These are phyloP conservation scores for Sorex araneus DNA, from an alignment of 2,113 vertebrate species.

Conservation along the genomic window DNA sequence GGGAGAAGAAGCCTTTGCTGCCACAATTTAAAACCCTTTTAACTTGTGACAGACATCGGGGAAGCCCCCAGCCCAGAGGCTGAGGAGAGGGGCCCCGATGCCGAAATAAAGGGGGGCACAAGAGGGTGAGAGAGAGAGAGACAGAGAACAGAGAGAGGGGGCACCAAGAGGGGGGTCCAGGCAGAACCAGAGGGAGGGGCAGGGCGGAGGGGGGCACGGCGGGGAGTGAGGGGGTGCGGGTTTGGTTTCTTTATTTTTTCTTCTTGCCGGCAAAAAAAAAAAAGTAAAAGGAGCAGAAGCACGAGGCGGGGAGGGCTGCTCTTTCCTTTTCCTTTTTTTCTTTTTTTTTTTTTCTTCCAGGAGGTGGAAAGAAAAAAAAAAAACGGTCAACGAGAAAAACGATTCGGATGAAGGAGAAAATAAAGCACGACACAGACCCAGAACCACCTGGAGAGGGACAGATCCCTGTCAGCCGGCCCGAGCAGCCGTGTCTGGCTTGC, in stretches of 20 bases:
- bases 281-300: constrained; percentile 83
- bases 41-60: constrained; percentile 89
- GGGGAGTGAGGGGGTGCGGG: constrained; percentile 22
- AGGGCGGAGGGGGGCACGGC: constrained; percentile 55
- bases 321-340: constrained; percentile 84
- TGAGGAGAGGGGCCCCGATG: constrained; percentile 85
- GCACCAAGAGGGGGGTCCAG: background rate
- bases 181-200: constrained; percentile 36
- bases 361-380: constrained; percentile 85
- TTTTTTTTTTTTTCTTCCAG: constrained; percentile 86
- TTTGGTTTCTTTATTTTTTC: constrained; percentile 83
- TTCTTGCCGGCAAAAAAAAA: constrained; percentile 85
- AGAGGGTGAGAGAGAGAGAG: background rate
- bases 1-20: constrained; percentile 81
- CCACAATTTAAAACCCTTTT: constrained; percentile 89
- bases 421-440: constrained; percentile 84
- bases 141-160: background rate
- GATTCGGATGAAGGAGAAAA: constrained; percentile 85
- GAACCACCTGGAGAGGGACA: constrained; percentile 86
- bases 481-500: constrained; percentile 8
- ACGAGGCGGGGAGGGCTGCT: constrained; percentile 75
- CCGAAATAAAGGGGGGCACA: constrained; percentile 73
- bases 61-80: constrained; percentile 81
- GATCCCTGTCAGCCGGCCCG: constrained; percentile 79
- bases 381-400: constrained; percentile 87